phyloP scores from a whole-genome alignment of 2,113 vertebrate genomes.

The Amphilophus citrinellus region DNA sequence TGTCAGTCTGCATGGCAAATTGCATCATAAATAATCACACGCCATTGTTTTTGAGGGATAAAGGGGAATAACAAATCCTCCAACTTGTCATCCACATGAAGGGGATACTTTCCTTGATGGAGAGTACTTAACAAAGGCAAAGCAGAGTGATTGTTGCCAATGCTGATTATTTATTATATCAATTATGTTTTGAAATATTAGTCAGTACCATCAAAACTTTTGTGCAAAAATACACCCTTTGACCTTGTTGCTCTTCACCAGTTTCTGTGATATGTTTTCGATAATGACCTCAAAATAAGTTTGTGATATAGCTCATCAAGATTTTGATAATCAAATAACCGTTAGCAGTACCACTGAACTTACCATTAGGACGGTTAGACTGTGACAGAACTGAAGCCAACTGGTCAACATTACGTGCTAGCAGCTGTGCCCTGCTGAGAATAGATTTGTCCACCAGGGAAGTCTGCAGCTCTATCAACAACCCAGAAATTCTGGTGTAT shows the following conservation, averaged over 20 bases:
- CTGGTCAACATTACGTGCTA: conserved; percentile 68
- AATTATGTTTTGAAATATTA: conserved; percentile 45
- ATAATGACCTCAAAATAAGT: neutral
- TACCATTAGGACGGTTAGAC: conserved; percentile 56
- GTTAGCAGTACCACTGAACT: neutral
- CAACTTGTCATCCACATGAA: conserved; percentile 70
- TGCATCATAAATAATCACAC: conserved; percentile 79
- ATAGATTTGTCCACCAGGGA: conserved; percentile 65
- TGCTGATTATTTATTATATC: conserved; percentile 28
- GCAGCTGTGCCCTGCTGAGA: conserved; percentile 53
- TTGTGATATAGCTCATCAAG: neutral
- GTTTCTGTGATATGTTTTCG: neutral
- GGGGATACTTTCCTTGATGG: conserved; percentile 75
- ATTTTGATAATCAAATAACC: neutral
- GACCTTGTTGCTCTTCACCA: neutral
- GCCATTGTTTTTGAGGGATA: conserved; percentile 76
- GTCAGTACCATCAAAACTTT: conserved; percentile 16
- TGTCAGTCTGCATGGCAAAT: conserved; percentile 77
- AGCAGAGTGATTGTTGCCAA: conserved; percentile 51
- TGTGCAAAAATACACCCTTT: neutral
- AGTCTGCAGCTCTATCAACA: conserved; percentile 77
- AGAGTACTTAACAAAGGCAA: conserved; percentile 65
- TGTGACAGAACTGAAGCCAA: conserved; percentile 67
- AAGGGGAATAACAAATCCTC: conserved; percentile 77
- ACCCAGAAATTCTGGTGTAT: conserved; percentile 66